phyloP scores from a whole-genome alignment of 2,113 vertebrate genomes.

The Tringa solitaria region DNA sequence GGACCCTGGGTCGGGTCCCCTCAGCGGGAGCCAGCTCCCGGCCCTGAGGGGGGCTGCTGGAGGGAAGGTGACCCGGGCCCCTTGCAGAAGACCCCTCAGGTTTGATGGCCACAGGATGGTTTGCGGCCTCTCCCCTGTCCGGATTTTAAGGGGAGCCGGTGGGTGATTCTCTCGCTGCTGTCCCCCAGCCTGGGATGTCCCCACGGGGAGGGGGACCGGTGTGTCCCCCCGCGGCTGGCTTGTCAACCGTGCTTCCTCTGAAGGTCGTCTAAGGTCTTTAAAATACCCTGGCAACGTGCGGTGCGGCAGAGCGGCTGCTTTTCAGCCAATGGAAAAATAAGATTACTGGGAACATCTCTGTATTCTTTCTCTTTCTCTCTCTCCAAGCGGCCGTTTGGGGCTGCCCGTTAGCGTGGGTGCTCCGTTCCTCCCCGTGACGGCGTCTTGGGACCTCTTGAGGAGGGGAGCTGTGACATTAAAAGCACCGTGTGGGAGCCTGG shows the following conservation, averaged over 20 bases:
- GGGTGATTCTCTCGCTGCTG: rapidly evolving
- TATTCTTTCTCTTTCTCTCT: rapidly evolving
- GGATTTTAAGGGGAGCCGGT: neutral
- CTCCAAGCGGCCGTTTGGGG: rapidly evolving
- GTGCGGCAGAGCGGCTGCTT: neutral
- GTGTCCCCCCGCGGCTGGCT: neutral
- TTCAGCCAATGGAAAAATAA: neutral
- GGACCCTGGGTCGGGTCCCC: neutral
- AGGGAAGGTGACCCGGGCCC: no score
- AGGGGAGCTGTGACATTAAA: rapidly evolving
- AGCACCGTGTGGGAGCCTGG: rapidly evolving
- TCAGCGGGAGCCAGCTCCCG: no score
- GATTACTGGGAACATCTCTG: neutral
- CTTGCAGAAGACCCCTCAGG: neutral
- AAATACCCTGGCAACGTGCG: neutral
- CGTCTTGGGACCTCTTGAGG: neutral
- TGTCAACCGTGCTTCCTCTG: neutral
- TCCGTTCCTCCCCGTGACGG: rapidly evolving
- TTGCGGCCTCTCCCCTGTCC: neutral
- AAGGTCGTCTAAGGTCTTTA: neutral
- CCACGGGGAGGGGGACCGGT: rapidly evolving
- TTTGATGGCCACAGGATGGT: neutral
- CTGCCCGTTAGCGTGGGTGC: rapidly evolving
- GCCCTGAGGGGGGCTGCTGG: neutral
- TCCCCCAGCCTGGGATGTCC: neutral